Evolutionary conservation across 1,140 invertebrate genomes (phyloP), one percentile per base, ranked within the genome.

Genomic region (Bombus haemorrhoidalis): DNA sequence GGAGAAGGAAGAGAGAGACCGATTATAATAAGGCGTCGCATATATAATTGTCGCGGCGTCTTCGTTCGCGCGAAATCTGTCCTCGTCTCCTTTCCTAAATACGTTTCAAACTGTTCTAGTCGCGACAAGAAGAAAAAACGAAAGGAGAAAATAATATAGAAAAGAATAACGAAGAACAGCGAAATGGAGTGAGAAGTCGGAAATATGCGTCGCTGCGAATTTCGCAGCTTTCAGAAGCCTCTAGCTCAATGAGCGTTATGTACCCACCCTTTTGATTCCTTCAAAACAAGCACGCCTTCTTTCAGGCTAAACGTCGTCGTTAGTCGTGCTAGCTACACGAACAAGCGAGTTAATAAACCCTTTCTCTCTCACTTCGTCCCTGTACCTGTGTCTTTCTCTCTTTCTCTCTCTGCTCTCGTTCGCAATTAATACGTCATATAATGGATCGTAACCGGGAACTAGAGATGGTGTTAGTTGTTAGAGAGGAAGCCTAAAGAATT

Each of bases 261-360:
- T 71, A 28, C n/a, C 32, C 78, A 9, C 25, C 53, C 59, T 75
- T 82, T 82, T 82, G 72, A 82, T 64, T 39, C 57, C 59, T n/a
- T 66, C 25, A 5, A 64, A 82, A 82, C 72, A 82, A 75, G 81
- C 81, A 37, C 71, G 32, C 72, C 57, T 82, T 59, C 59, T 82
- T 82, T 75, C 81, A 75, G 57, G 41, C 57, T 66, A 75, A 82
- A 47, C 71, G 81, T 75, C 72, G 72, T 82, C 59, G 62, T 78
- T 62, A 62, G 59, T 53, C 74, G 59, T 62, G 37, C 47, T 4
- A 34, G 41, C 41, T 62, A 47, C 32, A 37, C 28, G 41, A 41
- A 34, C n/a, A 32, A 25, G 1, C 78, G 32, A 47, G 78, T 80
- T 80, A 80, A 80, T 80, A 80, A 80, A 80, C 43, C 32, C 5